phyloP scores from a whole-genome alignment of 2,113 vertebrate genomes.

The Carlito syrichta region DNA sequence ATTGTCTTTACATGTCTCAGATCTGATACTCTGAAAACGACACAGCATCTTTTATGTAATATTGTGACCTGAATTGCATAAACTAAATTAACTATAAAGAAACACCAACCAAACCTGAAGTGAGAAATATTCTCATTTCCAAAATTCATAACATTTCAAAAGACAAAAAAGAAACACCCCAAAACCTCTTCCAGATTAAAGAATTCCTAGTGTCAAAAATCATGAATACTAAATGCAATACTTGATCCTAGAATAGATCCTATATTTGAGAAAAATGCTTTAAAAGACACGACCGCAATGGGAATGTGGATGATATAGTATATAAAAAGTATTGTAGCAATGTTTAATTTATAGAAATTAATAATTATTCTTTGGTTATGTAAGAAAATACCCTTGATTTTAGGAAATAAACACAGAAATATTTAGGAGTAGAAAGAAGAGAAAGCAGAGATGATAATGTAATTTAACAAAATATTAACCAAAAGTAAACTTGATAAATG shows the following conservation, averaged over 20 bases:
- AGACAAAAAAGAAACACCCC: background rate
- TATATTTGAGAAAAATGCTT: background rate
- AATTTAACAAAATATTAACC: too few species aligned
- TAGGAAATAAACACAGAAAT: background rate
- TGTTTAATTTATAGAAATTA: background rate
- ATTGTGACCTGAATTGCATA: background rate
- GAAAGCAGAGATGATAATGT: background rate
- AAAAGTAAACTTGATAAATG: background rate
- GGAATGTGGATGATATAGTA: background rate
- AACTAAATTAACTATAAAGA: background rate
- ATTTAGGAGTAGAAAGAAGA: background rate
- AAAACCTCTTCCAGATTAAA: background rate
- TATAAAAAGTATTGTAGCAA: background rate
- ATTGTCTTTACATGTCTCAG: background rate
- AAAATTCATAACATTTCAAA: background rate
- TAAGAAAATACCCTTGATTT: background rate
- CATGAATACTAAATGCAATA: background rate
- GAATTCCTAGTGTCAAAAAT: background rate
- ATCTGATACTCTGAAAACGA: background rate
- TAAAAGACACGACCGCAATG: background rate
- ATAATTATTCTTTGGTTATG: background rate
- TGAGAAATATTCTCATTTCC: background rate
- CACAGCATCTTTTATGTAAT: background rate
- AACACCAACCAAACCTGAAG: background rate
- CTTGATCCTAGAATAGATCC: background rate